Base-by-base conservation (phyloP, 1,140 invertebrate species). In the Lucilia cuprina region DNA sequence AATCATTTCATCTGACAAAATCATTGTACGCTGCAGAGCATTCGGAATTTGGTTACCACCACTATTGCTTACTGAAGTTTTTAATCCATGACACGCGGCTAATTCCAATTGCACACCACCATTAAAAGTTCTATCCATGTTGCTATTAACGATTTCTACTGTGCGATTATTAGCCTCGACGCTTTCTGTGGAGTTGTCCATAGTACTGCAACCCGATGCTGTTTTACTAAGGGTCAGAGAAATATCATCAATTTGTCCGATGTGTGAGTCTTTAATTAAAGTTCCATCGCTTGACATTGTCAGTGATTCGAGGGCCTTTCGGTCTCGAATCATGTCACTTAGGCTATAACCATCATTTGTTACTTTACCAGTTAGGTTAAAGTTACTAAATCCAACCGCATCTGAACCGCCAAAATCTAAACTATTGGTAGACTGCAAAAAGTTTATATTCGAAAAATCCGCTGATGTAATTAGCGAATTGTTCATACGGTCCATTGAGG, bases 161-260 rank as follows among this genome's bases (percentile, higher is more conserved):
- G 50, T 80, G 30, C 75, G 12, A 80, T 65, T 78, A 47, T 83
- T 83, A 30, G 50, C 12, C 82, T 86, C 19, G 86, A 89, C 83
- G 78, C 89, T 90, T n/a, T 90, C 89, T 0, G 89, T 89, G 74
- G 89, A 90, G 83, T 90, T 90, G 41, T 90, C 88, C 89, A 90
- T 90, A 13, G 89, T 90, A 83, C 89, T 90, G 83, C 86, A 89
- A 49, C 88, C 89, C 0, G 89, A 90, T 9, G 87, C 87, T 0
- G 89, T 89, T 87, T 90, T 90, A 50, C 89, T 90, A 4, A 87
- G 41, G 9, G 82, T 86, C 55, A 90, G 78, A 13, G 89, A 89
- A 83, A 90, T 90, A 82, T 90, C 89, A 84, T 90, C 89, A 17
- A 89, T 90, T 77, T 90, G 89, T 0, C 86, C 88, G 74, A 90